phyloP scores from a whole-genome alignment of 2,113 vertebrate genomes.

The Cyrtonyx montezumae region DNA sequence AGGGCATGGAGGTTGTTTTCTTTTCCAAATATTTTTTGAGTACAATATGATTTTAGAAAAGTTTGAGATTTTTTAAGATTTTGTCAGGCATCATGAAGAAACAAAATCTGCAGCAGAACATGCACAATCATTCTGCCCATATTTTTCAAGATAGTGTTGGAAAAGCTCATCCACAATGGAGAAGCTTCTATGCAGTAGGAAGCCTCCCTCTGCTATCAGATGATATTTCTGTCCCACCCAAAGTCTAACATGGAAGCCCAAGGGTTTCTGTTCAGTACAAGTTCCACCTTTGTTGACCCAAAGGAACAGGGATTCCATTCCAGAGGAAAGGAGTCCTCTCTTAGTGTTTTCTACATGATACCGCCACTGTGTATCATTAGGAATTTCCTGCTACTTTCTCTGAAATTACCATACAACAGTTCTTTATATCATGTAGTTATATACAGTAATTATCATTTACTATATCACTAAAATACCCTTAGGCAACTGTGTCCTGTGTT shows the following conservation, averaged over 20 bases:
- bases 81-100: neutral
- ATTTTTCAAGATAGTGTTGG: neutral
- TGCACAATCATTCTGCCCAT: neutral
- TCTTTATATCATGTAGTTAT: neutral
- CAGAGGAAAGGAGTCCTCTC: neutral
- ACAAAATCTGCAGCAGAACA: neutral
- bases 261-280: neutral
- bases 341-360: neutral
- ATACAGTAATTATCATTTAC: neutral
- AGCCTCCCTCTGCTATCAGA: neutral
- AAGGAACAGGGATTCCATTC: neutral
- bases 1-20: neutral
- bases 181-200: neutral
- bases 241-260: neutral
- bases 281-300: neutral
- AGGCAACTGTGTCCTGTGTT: neutral
- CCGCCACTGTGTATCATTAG: neutral
- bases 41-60: neutral
- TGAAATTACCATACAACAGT: neutral
- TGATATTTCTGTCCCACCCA: neutral
- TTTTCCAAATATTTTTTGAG: neutral
- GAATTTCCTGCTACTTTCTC: neutral
- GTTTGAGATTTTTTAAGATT: neutral
- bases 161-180: neutral
- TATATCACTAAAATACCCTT: neutral